phyloP scores from a whole-genome alignment of 2,113 vertebrate species.

The Phyllostomus hastatus region DNA sequence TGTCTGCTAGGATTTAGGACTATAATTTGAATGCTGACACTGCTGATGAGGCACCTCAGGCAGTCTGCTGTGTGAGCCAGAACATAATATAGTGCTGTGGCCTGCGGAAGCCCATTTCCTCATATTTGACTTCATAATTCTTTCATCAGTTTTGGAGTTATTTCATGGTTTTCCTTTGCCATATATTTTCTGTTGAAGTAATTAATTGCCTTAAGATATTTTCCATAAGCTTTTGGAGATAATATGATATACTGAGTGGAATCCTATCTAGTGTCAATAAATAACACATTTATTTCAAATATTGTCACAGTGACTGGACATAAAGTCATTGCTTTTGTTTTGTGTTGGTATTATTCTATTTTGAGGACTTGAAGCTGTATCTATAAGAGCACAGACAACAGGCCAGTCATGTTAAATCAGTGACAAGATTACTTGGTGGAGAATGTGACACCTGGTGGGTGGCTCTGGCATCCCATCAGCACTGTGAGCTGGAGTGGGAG shows the following conservation, averaged over 20 bases:
- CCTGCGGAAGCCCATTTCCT: neutral
- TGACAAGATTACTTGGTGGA: neutral
- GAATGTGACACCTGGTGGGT: fast-evolving
- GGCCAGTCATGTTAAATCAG: neutral
- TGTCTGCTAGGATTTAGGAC: neutral
- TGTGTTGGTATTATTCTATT: neutral
- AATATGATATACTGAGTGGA: neutral
- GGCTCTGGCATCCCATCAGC: fast-evolving
- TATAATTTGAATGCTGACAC: neutral
- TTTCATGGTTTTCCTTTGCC: neutral
- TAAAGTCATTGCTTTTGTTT: neutral
- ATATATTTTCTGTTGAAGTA: neutral
- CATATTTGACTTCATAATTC: neutral
- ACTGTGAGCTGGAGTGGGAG: fast-evolving
- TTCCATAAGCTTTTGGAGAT: neutral
- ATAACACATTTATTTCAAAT: neutral
- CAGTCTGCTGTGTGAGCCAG: fast-evolving
- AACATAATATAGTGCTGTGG: too few species aligned
- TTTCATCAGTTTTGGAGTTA: neutral
- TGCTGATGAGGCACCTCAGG: neutral
- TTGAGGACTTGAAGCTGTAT: neutral
- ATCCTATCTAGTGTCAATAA: neutral
- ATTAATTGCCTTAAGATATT: neutral
- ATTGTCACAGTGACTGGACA: neutral
- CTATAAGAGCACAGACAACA: neutral